phyloP scores from a whole-genome alignment of 2,113 vertebrate species.

The Genyomyrus donnyi region DNA sequence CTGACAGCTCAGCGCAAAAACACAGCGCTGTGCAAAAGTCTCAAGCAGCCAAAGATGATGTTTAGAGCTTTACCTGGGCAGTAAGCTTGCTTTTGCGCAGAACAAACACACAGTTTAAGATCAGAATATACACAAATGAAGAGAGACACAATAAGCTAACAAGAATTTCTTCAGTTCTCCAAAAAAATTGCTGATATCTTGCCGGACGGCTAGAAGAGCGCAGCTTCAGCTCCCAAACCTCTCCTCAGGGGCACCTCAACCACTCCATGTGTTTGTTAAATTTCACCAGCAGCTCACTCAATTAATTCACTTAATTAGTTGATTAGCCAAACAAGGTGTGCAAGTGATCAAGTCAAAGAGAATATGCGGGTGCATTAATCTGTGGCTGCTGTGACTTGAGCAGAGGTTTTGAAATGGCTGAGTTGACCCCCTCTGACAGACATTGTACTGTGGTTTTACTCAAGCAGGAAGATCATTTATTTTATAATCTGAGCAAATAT shows the following conservation, averaged over 20 bases:
- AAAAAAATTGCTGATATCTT: background rate
- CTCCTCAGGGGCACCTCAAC: background rate
- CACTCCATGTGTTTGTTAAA: background rate
- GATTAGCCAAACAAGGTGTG: background rate
- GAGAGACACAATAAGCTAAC: background rate
- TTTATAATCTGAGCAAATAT: background rate
- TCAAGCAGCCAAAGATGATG: background rate
- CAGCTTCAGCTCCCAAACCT: background rate
- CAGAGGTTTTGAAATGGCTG: background rate
- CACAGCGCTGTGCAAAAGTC: background rate
- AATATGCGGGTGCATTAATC: background rate
- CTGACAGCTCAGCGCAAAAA: background rate
- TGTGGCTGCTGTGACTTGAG: background rate
- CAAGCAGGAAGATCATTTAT: background rate
- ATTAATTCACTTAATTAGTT: background rate
- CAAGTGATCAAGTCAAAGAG: background rate
- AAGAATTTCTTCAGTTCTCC: background rate
- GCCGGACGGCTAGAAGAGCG: background rate
- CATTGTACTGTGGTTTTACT: background rate
- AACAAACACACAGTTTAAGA: background rate
- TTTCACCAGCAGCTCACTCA: background rate
- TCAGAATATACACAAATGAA: background rate
- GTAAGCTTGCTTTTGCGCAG: background rate
- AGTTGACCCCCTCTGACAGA: background rate
- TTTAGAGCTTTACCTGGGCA: background rate